These are phyloP conservation scores for Acrossocheilus fasciatus DNA, from an alignment of 2,797 vertebrate species.

Conservation along the genomic window DNA sequence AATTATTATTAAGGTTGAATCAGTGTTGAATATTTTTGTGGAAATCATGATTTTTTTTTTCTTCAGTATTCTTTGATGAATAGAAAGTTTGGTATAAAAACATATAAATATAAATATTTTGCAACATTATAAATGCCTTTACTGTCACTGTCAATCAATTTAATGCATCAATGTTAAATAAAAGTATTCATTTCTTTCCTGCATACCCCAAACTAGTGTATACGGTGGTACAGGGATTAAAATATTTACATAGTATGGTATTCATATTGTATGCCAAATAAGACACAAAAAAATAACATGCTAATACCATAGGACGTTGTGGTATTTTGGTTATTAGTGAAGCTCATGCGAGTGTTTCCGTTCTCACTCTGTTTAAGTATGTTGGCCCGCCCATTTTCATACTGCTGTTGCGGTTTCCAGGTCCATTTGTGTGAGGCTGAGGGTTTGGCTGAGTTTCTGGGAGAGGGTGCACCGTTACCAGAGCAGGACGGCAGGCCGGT, in stretches of 20 bases:
- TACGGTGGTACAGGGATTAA: not conserved
- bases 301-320: not conserved
- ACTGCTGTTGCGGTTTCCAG: constrained; percentile 63
- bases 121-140: not conserved
- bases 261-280: not conserved
- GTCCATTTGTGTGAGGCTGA: constrained; percentile 86
- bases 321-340: not conserved
- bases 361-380: not conserved
- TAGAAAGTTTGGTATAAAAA: not conserved
- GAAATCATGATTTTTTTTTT: not conserved
- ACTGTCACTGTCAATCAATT: not conserved
- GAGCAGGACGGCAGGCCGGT: constrained; percentile 74
- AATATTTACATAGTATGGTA: not conserved
- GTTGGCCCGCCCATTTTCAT: not conserved
- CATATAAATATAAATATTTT: not conserved
- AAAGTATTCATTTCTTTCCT: not conserved
- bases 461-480: constrained; percentile 74
- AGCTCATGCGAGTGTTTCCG: not conserved
- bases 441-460: constrained; percentile 80
- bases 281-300: not conserved
- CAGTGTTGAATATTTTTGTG: not conserved
- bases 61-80: not conserved
- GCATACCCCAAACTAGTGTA: not conserved
- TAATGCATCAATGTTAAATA: not conserved
- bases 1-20: not conserved